phyloP scores from a whole-genome alignment of 35 echinoderm and acorn worm species.

The Anneissia japonica region DNA sequence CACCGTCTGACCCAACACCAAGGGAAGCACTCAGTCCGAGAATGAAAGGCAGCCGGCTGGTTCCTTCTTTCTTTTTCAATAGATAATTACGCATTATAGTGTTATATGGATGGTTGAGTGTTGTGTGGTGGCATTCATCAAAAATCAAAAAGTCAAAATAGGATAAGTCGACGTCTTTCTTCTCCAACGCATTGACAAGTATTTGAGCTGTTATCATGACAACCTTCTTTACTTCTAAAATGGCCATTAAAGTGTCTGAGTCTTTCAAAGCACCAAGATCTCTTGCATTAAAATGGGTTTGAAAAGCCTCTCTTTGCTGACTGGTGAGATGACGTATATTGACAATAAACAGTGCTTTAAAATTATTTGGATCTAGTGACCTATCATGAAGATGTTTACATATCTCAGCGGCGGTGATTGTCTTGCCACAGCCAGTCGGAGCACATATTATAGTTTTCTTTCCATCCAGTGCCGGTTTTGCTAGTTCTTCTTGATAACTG shows the following conservation, averaged over 20 bases:
- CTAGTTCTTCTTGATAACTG: slow-evolving; percentile 47
- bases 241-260: neutral
- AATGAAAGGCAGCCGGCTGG: slow-evolving; percentile 39
- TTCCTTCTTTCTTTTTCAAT: slow-evolving; percentile 13
- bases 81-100: slow-evolving; percentile 52
- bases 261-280: slow-evolving; percentile 8
- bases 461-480: slow-evolving; percentile 24
- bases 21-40: slow-evolving; percentile 50
- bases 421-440: slow-evolving; percentile 59
- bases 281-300: slow-evolving; percentile 10
- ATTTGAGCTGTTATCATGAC: slow-evolving; percentile 63
- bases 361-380: neutral
- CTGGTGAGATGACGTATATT: slow-evolving; percentile 33
- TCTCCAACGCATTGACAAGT: slow-evolving; percentile 21
- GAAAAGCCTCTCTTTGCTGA: slow-evolving; percentile 53
- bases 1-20: slow-evolving; percentile 18
- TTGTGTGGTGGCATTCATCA: slow-evolving; percentile 69
- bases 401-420: slow-evolving; percentile 26
- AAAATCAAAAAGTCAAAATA: slow-evolving; percentile 45
- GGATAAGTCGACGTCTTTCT: neutral
- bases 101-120: slow-evolving; percentile 55
- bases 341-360: slow-evolving; percentile 49
- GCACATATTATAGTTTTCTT: slow-evolving; percentile 67
- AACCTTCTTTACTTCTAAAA: slow-evolving; percentile 4
- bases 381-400: slow-evolving; percentile 13